Base-by-base conservation (phyloP, 2,888 invertebrate species). In the Athalia rosae region DNA sequence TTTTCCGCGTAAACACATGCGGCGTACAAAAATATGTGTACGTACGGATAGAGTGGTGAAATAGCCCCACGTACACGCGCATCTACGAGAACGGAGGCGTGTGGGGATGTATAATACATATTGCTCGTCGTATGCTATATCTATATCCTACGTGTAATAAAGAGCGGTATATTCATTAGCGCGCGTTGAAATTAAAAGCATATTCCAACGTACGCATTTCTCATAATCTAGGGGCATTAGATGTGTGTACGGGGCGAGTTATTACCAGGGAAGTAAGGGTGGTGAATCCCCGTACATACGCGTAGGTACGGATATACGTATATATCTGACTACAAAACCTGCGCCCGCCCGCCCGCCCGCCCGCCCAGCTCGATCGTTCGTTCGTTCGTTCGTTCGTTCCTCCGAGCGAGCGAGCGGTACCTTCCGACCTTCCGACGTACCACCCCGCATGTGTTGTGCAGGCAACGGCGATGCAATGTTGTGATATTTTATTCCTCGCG, bases 161-260 rank as follows among this genome's bases (percentile, higher is more conserved):
- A 71, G 71, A 71, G 71, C 71, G 71, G 71, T 71, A 71, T 71
- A 71, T 71, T 71, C 71, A 71, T 71, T 71, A 71, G 71, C 71
- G 71, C 71, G 58, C n/a, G 71, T 71, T 71, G 56, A 71, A 71
- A 71, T 71, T 71, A 71, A 71, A 71, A 71, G 71, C 71, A 71
- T 71, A 71, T 71, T 71, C 71, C 71, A 71, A 71, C 71, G 71
- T 58, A 71, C 71, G 71, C 71, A 71, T 71, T 71, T 71, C 71
- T 71, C 71, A 71, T 71, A 71, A 71, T 71, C 71, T 71, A 45
- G 56, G 56, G 71, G 56, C 71, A 71, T 71, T 71, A 71, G 71
- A 71, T 71, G 58, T 28, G 28, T 28, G 28, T 45, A 58, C 71
- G 71, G 71, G 56, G 71, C 56, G 8, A 45, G 56, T 5, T 28